Conservation (phyloP, 1,140 invertebrate species). For the Venustaconcha ellipsiformis region DNA sequence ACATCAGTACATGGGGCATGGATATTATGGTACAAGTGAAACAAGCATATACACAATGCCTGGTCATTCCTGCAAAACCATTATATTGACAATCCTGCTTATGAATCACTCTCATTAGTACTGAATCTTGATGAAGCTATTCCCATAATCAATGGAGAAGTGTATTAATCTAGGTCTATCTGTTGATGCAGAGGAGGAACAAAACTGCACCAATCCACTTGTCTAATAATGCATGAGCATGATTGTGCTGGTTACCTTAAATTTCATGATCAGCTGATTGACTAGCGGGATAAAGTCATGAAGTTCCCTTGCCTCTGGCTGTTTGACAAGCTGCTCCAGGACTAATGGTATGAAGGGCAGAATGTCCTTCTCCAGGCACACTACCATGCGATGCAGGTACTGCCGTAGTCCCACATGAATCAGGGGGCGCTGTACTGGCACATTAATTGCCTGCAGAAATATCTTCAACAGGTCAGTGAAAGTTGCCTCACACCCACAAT, state of each 20-base stretch:
- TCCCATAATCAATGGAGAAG: no score
- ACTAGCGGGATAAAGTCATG: constrained; percentile 76
- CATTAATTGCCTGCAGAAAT: constrained; percentile 71
- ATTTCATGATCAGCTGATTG: constrained; percentile 75
- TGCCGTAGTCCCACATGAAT: constrained; percentile 71
- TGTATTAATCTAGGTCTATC: no score
- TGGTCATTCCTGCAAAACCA: no score
- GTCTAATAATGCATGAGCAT: not conserved
- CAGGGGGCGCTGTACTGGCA: constrained; percentile 63
- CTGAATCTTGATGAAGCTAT: no score
- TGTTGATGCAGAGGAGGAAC: no score
- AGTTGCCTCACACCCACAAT: constrained; percentile 70
- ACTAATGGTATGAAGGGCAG: constrained; percentile 73
- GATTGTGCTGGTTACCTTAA: constrained; percentile 69
- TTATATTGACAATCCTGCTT: no score
- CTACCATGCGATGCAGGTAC: constrained; percentile 75
- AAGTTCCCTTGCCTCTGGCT: constrained; percentile 70
- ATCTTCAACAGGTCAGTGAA: constrained; percentile 72
- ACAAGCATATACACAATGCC: no score
- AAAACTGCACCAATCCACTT: no score
- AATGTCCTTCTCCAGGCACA: constrained; percentile 74
- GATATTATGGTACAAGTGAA: no score
- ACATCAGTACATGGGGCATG: no score
- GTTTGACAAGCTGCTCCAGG: constrained; percentile 71
- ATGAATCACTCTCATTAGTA: no score